Base-by-base conservation (phyloP, 2,113 vertebrate species). In the Phycodurus eques region DNA sequence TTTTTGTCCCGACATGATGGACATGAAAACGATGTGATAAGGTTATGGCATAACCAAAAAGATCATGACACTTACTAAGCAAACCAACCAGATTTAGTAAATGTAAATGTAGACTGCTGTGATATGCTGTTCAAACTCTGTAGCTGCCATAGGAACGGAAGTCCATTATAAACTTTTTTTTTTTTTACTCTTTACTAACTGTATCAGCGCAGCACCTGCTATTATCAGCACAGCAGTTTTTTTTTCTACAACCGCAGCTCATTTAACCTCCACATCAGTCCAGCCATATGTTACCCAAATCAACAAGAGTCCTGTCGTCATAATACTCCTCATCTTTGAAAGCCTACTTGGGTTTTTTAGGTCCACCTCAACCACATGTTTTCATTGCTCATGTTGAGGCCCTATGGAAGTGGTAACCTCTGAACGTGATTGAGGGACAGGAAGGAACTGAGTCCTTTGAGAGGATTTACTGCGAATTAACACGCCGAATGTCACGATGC, bases 401-500 rank as follows among this genome's bases (percentile, higher is more conserved):
- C 68, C 82, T 77, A 68, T 72, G 57, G 81, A 89, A 87, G 90
- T 86, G 80, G 47, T 77, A 83, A 87, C 86, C 89, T 83, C 77
- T 75, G 76, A 82, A 43, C 75, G 73, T 71, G 77, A 72, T 78
- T 84, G 80, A 87, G 79, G 84, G 89, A 88, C 87, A 83, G 80
- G 80, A 85, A 89, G 76, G 79, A 87, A 88, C 79, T 5, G 33
- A 59, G 77, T 85, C 84, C 82, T 92, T 91, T 83, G 86, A 90
- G 85, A 76, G 86, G 87, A 86, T 90, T 93, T 91, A 90, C 83
- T 85, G 77, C 84, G 80, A 91, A 90, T 92, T 88, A 87, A 69
- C 78, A 85, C 71, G 73, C 83, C 42, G 82, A 85, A 92, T 87
- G 82, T 54, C 74, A 63, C 84, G 70, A 68, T 68, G 74, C 76